Conservation (phyloP, 2,888 invertebrate species). For the Apeira syringaria region DNA sequence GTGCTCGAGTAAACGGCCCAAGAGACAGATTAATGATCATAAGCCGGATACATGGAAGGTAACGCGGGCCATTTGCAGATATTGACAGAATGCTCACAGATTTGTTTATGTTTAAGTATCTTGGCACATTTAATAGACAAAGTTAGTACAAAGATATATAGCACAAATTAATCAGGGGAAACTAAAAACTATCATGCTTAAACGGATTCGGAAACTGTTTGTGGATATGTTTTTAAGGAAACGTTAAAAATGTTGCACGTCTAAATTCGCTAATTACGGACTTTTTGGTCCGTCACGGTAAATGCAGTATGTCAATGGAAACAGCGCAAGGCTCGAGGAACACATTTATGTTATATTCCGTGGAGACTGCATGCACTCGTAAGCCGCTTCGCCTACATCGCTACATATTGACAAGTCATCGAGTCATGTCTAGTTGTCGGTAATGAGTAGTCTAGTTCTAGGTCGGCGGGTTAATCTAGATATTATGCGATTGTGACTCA, state of each 20-base stretch:
- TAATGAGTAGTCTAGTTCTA: too few relatives aligned
- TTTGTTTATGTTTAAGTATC: too few relatives aligned
- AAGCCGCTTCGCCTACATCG: constrained; percentile 19
- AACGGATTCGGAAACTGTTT: too few relatives aligned
- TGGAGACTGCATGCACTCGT: constrained; percentile 24
- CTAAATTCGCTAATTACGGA: too few relatives aligned
- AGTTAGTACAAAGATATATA: too few relatives aligned
- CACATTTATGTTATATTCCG: constrained; percentile 39
- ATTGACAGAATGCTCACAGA: background rate
- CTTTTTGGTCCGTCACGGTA: too few relatives aligned
- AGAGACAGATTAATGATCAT: background rate
- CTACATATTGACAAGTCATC: constrained; percentile 5
- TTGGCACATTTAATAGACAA: too few relatives aligned
- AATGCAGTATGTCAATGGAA: constrained; percentile 30
- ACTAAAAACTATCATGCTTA: too few relatives aligned
- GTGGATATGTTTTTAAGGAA: too few relatives aligned
- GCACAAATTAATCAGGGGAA: constrained; percentile 15
- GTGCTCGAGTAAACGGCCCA: background rate
- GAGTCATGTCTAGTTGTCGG: constrained; percentile 6
- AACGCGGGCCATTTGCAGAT: background rate
- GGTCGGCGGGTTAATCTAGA: constrained; percentile 1
- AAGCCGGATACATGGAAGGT: background rate
- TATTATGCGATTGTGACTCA: background rate
- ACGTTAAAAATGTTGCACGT: too few relatives aligned
- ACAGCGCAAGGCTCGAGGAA: constrained; percentile 26